Base-by-base conservation (phyloP, 2,113 vertebrate species). In the Callionymus lyra region DNA sequence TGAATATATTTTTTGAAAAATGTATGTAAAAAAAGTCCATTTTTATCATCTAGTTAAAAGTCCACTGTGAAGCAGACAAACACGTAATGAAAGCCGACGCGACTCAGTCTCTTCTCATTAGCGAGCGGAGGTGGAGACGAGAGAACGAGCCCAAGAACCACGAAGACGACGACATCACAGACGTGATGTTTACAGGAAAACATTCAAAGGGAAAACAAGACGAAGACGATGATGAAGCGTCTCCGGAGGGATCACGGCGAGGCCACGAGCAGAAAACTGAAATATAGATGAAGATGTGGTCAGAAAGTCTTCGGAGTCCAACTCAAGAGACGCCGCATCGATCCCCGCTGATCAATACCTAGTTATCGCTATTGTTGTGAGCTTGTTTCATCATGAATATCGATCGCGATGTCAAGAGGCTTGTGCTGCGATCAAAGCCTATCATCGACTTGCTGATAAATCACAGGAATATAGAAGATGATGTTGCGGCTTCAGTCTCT, bases 101-200 rank as follows among this genome's bases (percentile, higher is more conserved):
- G 77, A 72, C 71, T 70, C 66, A 57, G 54, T 60, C 63, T 48
- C 48, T n/a, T 76, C 76, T 82, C 77, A 82, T 82, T 82, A 82
- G 65, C 57, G 49, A 56, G 64, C 59, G 72, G 55, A 63, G 44
- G 45, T 50, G 53, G 59, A 79, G 72, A 77, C 68, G 68, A 56
- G 77, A 70, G 79, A 77, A 81, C 80, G 76, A 44, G 55, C 45
- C 55, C 61, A n/a, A n/a, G n/a, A n/a, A n/a, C 70, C 68, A 66
- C 69, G 65, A 73, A 63, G 53, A 77, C 63, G 77, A 79, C 56
- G 50, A 55, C 44, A 12, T 44, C 58, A 59, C 67, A 72, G 72
- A 72, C 72, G 72, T n/a, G n/a, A n/a, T n/a, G n/a, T n/a, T n/a
- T n/a, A n/a, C 64, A 70, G 64, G 56, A 58, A 58, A 70, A 46